Conservation (phyloP, 1,140 invertebrate genomes). For the Micrasema minimum region DNA sequence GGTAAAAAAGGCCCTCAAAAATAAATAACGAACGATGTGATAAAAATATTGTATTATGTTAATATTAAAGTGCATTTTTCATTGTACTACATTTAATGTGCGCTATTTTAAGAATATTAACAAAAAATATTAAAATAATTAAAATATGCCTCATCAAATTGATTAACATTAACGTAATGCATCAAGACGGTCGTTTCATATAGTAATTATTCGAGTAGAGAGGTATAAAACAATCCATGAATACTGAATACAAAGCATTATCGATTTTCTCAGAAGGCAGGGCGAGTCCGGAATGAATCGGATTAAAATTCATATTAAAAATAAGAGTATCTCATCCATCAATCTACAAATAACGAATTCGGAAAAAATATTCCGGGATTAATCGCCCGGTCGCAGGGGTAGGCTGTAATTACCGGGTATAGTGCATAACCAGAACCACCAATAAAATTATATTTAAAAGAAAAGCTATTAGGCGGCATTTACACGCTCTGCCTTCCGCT, state of each 20-base stretch:
- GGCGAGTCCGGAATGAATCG: conserved; percentile 35
- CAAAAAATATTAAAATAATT: too few relatives aligned
- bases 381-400: conserved; percentile 47
- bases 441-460: conserved; percentile 54
- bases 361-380: conserved; percentile 51
- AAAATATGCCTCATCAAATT: too few relatives aligned
- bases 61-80: too few relatives aligned
- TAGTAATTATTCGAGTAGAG: conserved; percentile 6
- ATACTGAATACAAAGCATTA: conserved; percentile 24
- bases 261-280: conserved; percentile 34
- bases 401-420: conserved; percentile 51
- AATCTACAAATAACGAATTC: conserved; percentile 54
- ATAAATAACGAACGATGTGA: too few relatives aligned
- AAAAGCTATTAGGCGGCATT: conserved; percentile 53
- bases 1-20: too few relatives aligned
- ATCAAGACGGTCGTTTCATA: background rate
- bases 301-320: conserved; percentile 46
- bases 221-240: conserved; percentile 11
- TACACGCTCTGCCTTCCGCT: background rate
- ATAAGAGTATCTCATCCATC: conserved; percentile 51
- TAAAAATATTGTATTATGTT: too few relatives aligned
- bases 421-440: conserved; percentile 41
- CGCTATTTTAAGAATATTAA: too few relatives aligned
- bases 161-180: too few relatives aligned
- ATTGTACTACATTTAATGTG: too few relatives aligned